These are phyloP conservation scores for Chrysocyon brachyurus DNA, from an alignment of 2,797 vertebrate species.

Conservation along the genomic window DNA sequence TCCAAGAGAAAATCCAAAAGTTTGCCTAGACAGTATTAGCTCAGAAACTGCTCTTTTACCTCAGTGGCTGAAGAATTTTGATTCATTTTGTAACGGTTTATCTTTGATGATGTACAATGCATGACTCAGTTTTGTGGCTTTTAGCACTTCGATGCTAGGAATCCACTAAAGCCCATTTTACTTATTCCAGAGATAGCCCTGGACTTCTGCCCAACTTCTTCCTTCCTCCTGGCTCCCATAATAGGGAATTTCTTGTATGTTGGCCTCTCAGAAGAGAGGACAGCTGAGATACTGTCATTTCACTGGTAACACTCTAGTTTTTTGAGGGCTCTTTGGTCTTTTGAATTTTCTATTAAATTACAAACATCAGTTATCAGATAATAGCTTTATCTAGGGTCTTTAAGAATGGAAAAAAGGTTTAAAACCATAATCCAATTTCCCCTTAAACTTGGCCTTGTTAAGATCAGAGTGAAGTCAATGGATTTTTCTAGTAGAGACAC, in stretches of 20 bases:
- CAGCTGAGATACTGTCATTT: neutral
- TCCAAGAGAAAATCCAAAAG: conserved; percentile 69
- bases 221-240: conserved; percentile 64
- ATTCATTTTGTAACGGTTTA: conserved; percentile 80
- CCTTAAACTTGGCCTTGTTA: conserved; percentile 30
- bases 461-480: neutral
- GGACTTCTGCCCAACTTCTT: conserved; percentile 43
- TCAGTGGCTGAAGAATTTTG: conserved; percentile 78
- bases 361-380: neutral
- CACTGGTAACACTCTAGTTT: neutral
- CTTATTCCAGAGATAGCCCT: conserved; percentile 58
- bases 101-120: conserved; percentile 56
- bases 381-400: neutral
- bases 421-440: conserved; percentile 19
- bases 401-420: conserved; percentile 25
- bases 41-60: conserved; percentile 76
- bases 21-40: conserved; percentile 51
- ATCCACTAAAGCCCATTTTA: conserved; percentile 48
- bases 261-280: neutral
- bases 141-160: conserved; percentile 63
- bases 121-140: conserved; percentile 76
- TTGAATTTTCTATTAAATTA: conserved; percentile 37
- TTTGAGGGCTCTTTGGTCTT: conserved; percentile 8
- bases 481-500: neutral
- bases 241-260: conserved; percentile 58